phyloP scores from a whole-genome alignment of 2,797 vertebrate genomes.

The Balearica regulorum region DNA sequence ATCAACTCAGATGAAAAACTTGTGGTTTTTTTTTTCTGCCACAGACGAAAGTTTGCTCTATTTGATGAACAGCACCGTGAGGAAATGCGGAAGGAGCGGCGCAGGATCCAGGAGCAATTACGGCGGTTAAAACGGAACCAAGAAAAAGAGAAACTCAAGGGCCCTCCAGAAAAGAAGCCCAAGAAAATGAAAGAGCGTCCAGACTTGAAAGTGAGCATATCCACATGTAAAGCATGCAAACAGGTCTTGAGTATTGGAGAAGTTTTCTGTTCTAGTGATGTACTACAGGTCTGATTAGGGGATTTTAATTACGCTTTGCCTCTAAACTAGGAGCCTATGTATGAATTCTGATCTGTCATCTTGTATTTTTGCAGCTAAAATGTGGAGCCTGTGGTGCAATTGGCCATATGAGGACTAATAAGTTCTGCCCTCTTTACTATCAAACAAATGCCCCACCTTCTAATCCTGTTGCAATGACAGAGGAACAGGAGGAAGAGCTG shows the following conservation, averaged over 20 bases:
- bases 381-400: conserved; percentile 98
- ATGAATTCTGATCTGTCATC: neutral
- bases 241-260: neutral
- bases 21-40: neutral
- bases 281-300: neutral
- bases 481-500: conserved; percentile 97
- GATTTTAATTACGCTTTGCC: neutral
- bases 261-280: neutral
- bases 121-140: conserved; percentile 94
- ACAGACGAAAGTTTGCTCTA: conserved; percentile 93
- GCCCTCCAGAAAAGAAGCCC: conserved; percentile 95
- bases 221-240: neutral
- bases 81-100: conserved; percentile 96
- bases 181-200: conserved; percentile 98
- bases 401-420: conserved; percentile 99
- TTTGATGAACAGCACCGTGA: conserved; percentile 97
- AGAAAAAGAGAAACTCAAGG: conserved; percentile 96
- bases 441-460: conserved; percentile 97
- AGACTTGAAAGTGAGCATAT: conserved; percentile 89
- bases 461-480: conserved; percentile 99
- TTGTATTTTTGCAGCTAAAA: conserved; percentile 83
- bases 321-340: neutral
- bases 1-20: neutral
- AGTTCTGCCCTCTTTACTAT: conserved; percentile 98
- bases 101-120: conserved; percentile 95